Base-by-base conservation (phyloP, 1,140 invertebrate species). In the Drosophila murphyi region DNA sequence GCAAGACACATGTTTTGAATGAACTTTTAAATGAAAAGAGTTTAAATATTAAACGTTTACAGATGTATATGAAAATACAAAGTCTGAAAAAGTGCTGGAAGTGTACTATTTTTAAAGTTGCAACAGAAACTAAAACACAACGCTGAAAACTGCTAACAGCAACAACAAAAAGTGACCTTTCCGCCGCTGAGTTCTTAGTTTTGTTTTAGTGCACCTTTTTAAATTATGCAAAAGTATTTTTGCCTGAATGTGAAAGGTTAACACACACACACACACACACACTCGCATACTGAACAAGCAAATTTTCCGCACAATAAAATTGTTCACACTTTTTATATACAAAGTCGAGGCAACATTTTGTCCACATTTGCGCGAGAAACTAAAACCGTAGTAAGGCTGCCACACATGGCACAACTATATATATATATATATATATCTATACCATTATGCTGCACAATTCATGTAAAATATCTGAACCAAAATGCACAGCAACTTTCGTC, bases 301-400 rank as follows among this genome's bases (percentile, higher is more conserved):
- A 85, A 81, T 80, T 88, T 89, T 88, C 80, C 85, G 63, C 80
- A 78, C 80, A 88, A 89, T 88, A 78, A 80, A 88, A 85, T 80
- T 78, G 61, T 82, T 79, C 82, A 87, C 82, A 87, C 82, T 87
- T 76, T 78, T 82, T 62, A 68, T 78, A 59, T 69, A 63, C 37
- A 55, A 48, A 61, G 55, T n/a, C 5, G 7, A 41, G 5, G 4
- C 1, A 20, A 28, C 35, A 35, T 59, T 59, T 48, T 54, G 37
- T 7, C 3, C 28, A 20, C n/a, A 43, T 41, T 48, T 69, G 69
- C 51, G 60, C 64, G 52, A 56, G 41, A 43, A 56, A 65, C 62
- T 70, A 62, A 51, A 68, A 34, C 48, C 32, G n/a, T 5, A 48
- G 29, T 29, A 5, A 43, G 32, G 5, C 51, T 43, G 2, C 28